Evolutionary conservation across 2,797 vertebrate species (phyloP), one percentile per base, ranked within the genome.

Genomic region (Lophotriccus pileatus): DNA sequence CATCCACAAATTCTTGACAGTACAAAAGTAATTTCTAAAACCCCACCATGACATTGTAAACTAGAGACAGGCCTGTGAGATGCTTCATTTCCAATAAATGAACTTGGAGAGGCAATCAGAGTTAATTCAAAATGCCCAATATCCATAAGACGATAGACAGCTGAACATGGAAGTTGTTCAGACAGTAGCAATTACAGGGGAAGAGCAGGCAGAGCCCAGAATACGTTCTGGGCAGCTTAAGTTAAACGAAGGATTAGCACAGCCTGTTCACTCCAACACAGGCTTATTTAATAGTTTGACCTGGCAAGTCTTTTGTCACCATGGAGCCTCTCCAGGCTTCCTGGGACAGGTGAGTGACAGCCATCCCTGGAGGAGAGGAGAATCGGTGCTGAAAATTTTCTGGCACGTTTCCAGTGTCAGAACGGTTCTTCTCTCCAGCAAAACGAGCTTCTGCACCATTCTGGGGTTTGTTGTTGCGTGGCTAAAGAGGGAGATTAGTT

Each of bases 231-330:
- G 90, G 68, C 80, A 94, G 81, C 73, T 78, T 72, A 89, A 87
- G 56, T 86, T 89, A 78, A 89, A 76, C 56, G 80, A 58, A 90
- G 91, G 96, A 94, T 94, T 94, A 95, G 60, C 39, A 58, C 37
- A 81, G 70, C 43, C 91, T 82, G 18, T 53, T 92, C 88, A 75
- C 4, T 75, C 84, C 84, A 94, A 83, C 58, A 56, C 87, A 67
- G 49, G 63, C 60, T 94, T 91, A 89, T 93, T 90, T 92, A 93
- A 77, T 85, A 91, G 89, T 80, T 87, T 72, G 85, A 67, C 91
- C 83, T 67, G 66, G 70, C 63, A 81, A 69, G 62, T 81, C 79
- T 89, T 82, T 75, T 96, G 87, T 97, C 91, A 91, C 84, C 24
- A 6, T 70, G 59, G 36, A 93, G 70, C 66, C 84, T 89, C 95